Conservation (phyloP, 2,888 invertebrate species). For the Panorpa germanica region DNA sequence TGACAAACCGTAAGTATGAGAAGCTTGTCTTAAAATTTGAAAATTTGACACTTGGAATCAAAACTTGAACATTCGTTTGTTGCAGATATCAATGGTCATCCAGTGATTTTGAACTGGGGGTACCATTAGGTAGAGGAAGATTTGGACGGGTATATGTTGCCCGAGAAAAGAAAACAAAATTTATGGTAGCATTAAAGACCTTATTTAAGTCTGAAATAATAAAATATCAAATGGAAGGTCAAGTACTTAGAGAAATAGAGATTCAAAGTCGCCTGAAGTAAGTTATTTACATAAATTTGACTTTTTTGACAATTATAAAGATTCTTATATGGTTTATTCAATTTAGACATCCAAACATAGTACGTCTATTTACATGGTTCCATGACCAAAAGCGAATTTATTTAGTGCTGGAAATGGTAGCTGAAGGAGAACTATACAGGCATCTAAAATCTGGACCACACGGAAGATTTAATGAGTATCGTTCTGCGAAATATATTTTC, state of each 20-base stretch:
- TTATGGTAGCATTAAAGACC: conserved; percentile 59
- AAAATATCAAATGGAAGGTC: conserved; percentile 57
- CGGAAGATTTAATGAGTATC: conserved; percentile 41
- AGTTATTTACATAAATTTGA: too few species aligned
- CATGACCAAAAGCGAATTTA: conserved; percentile 74
- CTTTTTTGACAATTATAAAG: conserved; percentile 1
- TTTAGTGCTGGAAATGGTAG: conserved; percentile 75
- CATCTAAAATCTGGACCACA: conserved; percentile 44
- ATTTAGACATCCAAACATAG: conserved; percentile 70
- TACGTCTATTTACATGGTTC: conserved; percentile 74
- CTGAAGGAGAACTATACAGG: conserved; percentile 69
- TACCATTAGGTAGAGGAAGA: conserved; percentile 77
- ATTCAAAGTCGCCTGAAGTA: conserved; percentile 65
- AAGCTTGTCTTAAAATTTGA: too few species aligned
- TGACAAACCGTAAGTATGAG: conserved; percentile 36
- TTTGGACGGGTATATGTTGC: conserved; percentile 87
- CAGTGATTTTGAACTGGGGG: conserved; percentile 72
- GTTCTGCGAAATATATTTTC: conserved; percentile 65
- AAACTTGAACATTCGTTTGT: too few species aligned
- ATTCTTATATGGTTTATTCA: too few species aligned
- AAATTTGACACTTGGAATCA: too few species aligned
- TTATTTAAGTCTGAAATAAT: conserved; percentile 67
- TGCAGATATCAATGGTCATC: conserved; percentile 51
- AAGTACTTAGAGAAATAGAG: conserved; percentile 80
- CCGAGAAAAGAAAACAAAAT: conserved; percentile 58